These are phyloP conservation scores for Mormyrus hasselquistii DNA, from an alignment of 2,797 vertebrate genomes.

Conservation along the genomic window DNA sequence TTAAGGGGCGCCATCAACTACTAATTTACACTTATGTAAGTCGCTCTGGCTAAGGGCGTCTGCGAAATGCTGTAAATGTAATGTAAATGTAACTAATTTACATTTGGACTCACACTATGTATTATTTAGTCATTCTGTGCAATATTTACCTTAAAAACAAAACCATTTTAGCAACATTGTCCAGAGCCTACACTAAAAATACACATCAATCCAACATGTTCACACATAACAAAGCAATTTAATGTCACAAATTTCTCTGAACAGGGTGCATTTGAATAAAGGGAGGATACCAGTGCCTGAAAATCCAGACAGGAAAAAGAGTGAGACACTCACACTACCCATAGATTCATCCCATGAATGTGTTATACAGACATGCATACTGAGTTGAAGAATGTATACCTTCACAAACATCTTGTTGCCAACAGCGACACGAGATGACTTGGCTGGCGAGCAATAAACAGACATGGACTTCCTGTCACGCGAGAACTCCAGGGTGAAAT, in stretches of 20 bases:
- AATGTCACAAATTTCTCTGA: not conserved
- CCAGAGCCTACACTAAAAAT: not conserved
- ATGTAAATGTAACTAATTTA: not conserved
- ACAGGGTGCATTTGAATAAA: not conserved
- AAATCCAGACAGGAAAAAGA: not conserved
- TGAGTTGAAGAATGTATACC: constrained; percentile 50
- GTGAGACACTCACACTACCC: not conserved
- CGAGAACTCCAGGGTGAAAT: constrained; percentile 90
- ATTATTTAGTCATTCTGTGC: not conserved
- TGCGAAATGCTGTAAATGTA: too few species aligned
- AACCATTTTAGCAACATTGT: not conserved
- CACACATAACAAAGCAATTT: not conserved
- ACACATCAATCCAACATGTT: not conserved
- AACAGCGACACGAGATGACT: constrained; percentile 74
- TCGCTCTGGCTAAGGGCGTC: too few species aligned
- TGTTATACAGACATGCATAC: not conserved
- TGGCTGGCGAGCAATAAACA: constrained; percentile 80
- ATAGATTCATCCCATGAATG: not conserved
- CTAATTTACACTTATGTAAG: not conserved
- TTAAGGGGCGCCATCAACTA: not conserved
- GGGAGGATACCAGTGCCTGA: not conserved
- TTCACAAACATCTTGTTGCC: constrained; percentile 94
- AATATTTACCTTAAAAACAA: not conserved
- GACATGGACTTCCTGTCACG: constrained; percentile 95
- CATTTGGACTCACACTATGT: not conserved